A percentile compares a stretch with the other conserved stretches of the same genome.
Evolutionary conservation across 2,797 vertebrate species (phyloP).

Genomic region (Sebastes dallii): DNA sequence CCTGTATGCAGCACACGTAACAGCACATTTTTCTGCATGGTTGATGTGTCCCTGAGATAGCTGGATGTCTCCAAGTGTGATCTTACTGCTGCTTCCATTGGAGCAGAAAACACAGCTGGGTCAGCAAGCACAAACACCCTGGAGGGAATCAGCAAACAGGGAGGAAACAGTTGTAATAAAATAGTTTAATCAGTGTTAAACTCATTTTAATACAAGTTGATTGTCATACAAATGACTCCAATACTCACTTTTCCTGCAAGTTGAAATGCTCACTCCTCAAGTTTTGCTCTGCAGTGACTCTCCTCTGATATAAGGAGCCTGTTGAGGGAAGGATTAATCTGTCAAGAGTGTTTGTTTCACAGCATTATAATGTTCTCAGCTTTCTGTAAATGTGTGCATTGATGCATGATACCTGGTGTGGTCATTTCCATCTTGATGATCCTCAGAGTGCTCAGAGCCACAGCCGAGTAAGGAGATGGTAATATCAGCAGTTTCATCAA

Average conservation of each 20-base stretch:
- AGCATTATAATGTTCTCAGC: neutral
- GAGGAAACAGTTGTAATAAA: neutral
- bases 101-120: conserved; percentile 83
- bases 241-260: conserved; percentile 84
- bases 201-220: neutral
- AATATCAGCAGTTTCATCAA: conserved; percentile 84
- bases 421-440: conserved; percentile 82
- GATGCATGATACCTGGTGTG: conserved; percentile 77
- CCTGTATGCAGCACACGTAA: conserved; percentile 79
- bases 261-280: conserved; percentile 76
- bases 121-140: conserved; percentile 92
- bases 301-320: conserved; percentile 85
- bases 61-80: conserved; percentile 74
- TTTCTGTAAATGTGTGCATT: neutral
- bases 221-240: neutral
- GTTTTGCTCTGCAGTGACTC: conserved; percentile 82
- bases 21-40: conserved; percentile 68
- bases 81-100: conserved; percentile 79
- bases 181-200: neutral
- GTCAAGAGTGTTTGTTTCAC: neutral
- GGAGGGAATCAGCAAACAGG: neutral
- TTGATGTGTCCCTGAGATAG: conserved; percentile 60
- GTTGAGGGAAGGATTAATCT: neutral
- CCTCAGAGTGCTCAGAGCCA: conserved; percentile 82
- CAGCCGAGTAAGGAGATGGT: conserved; percentile 84